Conservation (phyloP, 1,140 invertebrate genomes). For the Steinernema feltiae region DNA sequence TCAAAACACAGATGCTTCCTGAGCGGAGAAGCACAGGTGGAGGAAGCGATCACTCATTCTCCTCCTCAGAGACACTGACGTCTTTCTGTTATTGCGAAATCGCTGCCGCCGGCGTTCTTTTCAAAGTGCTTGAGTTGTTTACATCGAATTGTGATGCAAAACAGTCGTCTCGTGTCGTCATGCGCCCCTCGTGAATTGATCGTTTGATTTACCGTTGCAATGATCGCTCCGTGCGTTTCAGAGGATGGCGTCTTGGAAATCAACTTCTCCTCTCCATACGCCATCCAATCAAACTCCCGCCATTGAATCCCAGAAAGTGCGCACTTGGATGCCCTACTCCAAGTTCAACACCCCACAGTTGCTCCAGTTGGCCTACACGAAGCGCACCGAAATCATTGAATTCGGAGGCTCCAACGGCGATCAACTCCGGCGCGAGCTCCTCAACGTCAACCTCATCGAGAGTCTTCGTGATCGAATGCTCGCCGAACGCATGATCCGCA, state of each 20-base stretch:
- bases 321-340: not conserved
- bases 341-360: not conserved
- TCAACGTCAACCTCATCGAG: not conserved
- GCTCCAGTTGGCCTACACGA: not conserved
- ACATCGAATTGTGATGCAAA: no score
- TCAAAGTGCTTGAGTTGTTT: no score
- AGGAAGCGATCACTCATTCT: no score
- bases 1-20: no score
- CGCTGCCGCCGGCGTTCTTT: no score
- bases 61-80: no score
- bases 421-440: not conserved
- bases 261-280: not conserved
- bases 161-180: no score
- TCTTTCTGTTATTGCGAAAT: no score
- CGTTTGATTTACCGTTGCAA: not conserved
- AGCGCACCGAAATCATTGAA: not conserved
- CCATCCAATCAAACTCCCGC: not conserved
- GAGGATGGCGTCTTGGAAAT: slow-evolving; percentile 15
- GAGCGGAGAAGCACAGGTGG: no score
- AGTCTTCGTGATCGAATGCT: not conserved
- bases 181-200: not conserved
- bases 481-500: not conserved
- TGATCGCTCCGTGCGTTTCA: not conserved
- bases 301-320: not conserved
- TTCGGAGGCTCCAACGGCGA: not conserved